Percentiles rank a stretch among this genome's conserved stretches.
phyloP scores from a whole-genome alignment of 2,113 vertebrate species.

The Ranitomeya imitator region DNA sequence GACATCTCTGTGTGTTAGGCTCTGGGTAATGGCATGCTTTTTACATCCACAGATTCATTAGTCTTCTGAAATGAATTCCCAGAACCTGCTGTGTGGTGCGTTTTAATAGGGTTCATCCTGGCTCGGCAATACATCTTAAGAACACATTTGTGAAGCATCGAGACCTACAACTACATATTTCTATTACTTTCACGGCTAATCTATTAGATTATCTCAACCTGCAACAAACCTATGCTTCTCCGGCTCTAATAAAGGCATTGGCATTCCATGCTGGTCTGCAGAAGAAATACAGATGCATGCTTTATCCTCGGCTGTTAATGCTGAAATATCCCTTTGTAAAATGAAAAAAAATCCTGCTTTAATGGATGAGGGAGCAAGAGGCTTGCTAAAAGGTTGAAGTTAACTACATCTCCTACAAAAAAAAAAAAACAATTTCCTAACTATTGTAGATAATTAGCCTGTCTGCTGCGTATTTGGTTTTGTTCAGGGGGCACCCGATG shows the following conservation, averaged over 20 bases:
- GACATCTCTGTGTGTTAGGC: slow-evolving; percentile 21
- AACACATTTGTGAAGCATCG: slow-evolving; percentile 35
- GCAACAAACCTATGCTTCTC: slow-evolving; percentile 33
- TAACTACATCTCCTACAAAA: slow-evolving; percentile 1
- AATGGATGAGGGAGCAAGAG: slow-evolving; percentile 28
- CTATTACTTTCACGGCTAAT: slow-evolving; percentile 21
- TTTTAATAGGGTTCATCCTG: slow-evolving; percentile 48
- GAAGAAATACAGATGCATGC: slow-evolving; percentile 18
- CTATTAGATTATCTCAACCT: slow-evolving; percentile 51
- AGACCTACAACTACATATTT: slow-evolving; percentile 41
- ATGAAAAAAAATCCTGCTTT: slow-evolving; percentile 39
- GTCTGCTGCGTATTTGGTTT: slow-evolving; percentile 11
- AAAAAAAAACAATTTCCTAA: neutral
- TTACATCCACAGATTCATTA: slow-evolving; percentile 49
- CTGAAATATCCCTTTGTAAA: slow-evolving; percentile 37
- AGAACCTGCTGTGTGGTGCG: slow-evolving; percentile 2
- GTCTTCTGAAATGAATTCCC: slow-evolving; percentile 41
- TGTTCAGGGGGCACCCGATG: neutral
- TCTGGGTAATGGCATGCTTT: slow-evolving; percentile 40
- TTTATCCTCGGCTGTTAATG: slow-evolving; percentile 44
- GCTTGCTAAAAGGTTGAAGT: slow-evolving; percentile 24
- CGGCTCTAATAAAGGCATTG: slow-evolving; percentile 41
- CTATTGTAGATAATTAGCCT: slow-evolving; percentile 24
- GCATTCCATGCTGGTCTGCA: slow-evolving; percentile 2
- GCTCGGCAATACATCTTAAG: slow-evolving; percentile 39